Conservation (phyloP, 2,888 invertebrate species). For the Hirtodrosophila alboralis region DNA sequence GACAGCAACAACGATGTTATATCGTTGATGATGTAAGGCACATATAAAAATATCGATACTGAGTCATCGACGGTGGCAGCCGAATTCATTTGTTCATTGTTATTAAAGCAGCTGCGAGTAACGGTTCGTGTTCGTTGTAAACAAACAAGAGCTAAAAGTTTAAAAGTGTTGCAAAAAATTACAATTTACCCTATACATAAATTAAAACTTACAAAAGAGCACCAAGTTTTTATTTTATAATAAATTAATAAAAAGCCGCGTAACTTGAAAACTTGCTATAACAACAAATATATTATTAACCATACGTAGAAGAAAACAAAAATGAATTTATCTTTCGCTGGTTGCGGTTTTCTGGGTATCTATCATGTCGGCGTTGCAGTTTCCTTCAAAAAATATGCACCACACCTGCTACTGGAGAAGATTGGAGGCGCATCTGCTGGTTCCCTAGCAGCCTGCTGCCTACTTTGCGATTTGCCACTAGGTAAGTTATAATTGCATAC, state of each 20-base stretch:
- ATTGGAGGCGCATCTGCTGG: constrained; percentile 98
- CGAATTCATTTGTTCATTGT: constrained; percentile 23
- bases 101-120: constrained; percentile 32
- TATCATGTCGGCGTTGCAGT: constrained; percentile 99
- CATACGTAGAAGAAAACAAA: neutral
- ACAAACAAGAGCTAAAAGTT: constrained; percentile 1
- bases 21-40: too few species aligned
- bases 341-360: constrained; percentile 99
- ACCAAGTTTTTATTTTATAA: neutral
- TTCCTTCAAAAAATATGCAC: constrained; percentile 97
- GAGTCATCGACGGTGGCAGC: constrained; percentile 5
- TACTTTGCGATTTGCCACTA: constrained; percentile 93
- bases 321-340: constrained; percentile 99
- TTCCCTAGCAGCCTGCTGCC: constrained; percentile 94
- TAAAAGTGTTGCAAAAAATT: neutral
- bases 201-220: neutral
- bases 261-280: neutral
- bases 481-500: constrained; percentile 85
- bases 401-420: constrained; percentile 93
- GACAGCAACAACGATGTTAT: too few species aligned
- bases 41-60: constrained; percentile 2
- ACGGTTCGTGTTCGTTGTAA: constrained; percentile 28
- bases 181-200: neutral
- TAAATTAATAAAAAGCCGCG: neutral
- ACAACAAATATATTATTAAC: neutral